Conservation (phyloP, 2,888 invertebrate genomes). For the Plagodis pulveraria region DNA sequence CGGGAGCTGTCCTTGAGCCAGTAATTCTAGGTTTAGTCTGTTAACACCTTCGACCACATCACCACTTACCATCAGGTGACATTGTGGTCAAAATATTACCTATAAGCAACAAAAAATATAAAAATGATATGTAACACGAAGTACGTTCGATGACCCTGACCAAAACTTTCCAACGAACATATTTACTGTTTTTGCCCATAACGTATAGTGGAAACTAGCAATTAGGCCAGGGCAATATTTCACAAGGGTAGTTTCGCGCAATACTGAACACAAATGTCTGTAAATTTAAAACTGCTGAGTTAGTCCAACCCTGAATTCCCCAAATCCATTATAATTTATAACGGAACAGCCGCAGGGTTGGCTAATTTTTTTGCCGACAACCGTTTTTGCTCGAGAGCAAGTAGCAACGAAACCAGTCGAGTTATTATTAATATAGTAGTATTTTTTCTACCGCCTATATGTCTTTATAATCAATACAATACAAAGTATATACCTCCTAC, state of each 20-base stretch:
- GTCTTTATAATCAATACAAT: too few species aligned
- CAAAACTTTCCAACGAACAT: background rate
- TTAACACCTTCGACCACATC: too few species aligned
- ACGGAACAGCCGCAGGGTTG: slow-evolving; percentile 36
- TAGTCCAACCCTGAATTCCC: slow-evolving; percentile 36
- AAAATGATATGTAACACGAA: too few species aligned
- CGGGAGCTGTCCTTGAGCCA: too few species aligned
- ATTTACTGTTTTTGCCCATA: slow-evolving; percentile 14
- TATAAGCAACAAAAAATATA: too few species aligned
- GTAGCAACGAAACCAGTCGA: background rate
- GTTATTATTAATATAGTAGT: too few species aligned
- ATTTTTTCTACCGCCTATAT: too few species aligned
- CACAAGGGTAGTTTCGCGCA: slow-evolving; percentile 8
- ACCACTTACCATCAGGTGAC: too few species aligned
- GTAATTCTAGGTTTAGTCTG: too few species aligned
- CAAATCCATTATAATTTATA: slow-evolving; percentile 42
- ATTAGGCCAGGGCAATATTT: slow-evolving; percentile 21
- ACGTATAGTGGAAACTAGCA: slow-evolving; percentile 20
- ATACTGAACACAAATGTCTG: slow-evolving; percentile 41
- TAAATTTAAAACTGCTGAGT: slow-evolving; percentile 44
- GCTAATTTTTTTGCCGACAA: slow-evolving; percentile 48
- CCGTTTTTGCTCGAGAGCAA: slow-evolving; percentile 33
- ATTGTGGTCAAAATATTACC: too few species aligned
- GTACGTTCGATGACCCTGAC: too few species aligned
- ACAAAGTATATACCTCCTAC: too few species aligned